phyloP scores from a whole-genome alignment of 2,888 invertebrate species.

The Pantelozetes paolii region DNA sequence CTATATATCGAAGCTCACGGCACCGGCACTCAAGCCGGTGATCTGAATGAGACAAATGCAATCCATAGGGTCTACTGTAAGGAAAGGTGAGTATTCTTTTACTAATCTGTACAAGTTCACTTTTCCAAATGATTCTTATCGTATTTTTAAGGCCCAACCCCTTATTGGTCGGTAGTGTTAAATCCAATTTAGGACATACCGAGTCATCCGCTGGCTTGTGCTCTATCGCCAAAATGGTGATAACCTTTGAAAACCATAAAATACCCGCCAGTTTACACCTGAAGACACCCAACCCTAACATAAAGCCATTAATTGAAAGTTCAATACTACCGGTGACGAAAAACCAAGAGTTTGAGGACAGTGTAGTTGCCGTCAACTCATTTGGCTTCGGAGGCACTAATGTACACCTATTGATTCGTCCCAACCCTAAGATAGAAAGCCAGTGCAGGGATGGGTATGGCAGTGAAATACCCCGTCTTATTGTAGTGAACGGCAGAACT shows the following conservation, averaged over 20 bases:
- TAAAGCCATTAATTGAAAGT: slow-evolving; percentile 84
- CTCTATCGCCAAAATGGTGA: slow-evolving; percentile 76
- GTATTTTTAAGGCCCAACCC: slow-evolving; percentile 59
- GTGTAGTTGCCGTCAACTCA: slow-evolving; percentile 56
- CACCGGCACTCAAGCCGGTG: slow-evolving; percentile 94
- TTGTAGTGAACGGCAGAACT: slow-evolving; percentile 78
- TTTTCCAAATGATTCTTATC: too few relatives aligned
- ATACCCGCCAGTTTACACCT: slow-evolving; percentile 91
- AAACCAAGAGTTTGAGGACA: slow-evolving; percentile 59
- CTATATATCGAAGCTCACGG: slow-evolving; percentile 95
- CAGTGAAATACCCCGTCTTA: slow-evolving; percentile 60
- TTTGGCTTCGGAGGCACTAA: slow-evolving; percentile 58
- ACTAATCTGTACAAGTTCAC: too few relatives aligned
- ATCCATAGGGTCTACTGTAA: slow-evolving; percentile 69
- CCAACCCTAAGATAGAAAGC: slow-evolving; percentile 44
- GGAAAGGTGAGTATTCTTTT: slow-evolving; percentile 50
- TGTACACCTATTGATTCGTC: slow-evolving; percentile 51
- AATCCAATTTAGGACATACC: slow-evolving; percentile 97
- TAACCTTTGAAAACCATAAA: slow-evolving; percentile 83
- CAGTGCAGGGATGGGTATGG: background rate
- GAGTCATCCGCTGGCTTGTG: slow-evolving; percentile 59
- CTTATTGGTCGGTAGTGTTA: slow-evolving; percentile 86
- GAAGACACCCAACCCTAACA: slow-evolving; percentile 76
- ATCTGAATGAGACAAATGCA: slow-evolving; percentile 70
- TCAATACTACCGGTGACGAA: slow-evolving; percentile 79